phyloP scores from a whole-genome alignment of 2,888 invertebrate genomes.

The Tenthredo mesomela region DNA sequence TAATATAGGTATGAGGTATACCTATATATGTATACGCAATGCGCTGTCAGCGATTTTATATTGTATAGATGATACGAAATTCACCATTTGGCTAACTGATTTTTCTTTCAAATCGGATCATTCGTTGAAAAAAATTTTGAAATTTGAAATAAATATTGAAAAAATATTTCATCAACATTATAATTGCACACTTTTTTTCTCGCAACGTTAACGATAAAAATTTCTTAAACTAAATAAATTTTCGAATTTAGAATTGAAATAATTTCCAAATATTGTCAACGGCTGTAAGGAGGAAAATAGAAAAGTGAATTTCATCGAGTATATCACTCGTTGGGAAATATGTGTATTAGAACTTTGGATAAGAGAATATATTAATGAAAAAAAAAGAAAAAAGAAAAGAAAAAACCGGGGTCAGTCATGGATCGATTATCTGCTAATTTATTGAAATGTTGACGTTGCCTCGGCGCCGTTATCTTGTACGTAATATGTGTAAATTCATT shows the following conservation, averaged over 20 bases:
- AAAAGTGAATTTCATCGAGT: background rate
- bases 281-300: background rate
- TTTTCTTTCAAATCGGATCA: too few relatives aligned
- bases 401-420: conserved; percentile 70
- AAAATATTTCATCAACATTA: too few relatives aligned
- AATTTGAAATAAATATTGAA: too few relatives aligned
- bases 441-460: conserved; percentile 77
- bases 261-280: too few relatives aligned
- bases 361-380: conserved; percentile 60
- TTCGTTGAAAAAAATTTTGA: too few relatives aligned
- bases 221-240: too few relatives aligned
- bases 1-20: background rate
- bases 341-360: background rate
- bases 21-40: background rate
- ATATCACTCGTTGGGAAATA: background rate
- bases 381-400: background rate
- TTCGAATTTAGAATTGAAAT: too few relatives aligned
- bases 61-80: too few relatives aligned
- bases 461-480: conserved; percentile 60
- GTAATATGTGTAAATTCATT: conserved; percentile 50
- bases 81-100: too few relatives aligned
- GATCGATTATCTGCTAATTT: conserved; percentile 77
- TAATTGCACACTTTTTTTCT: too few relatives aligned
- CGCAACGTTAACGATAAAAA: too few relatives aligned
- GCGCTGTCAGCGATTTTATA: too few relatives aligned